phyloP scores from a whole-genome alignment of 23 tunicate genomes.

The Oikopleura vanhoeffeni region DNA sequence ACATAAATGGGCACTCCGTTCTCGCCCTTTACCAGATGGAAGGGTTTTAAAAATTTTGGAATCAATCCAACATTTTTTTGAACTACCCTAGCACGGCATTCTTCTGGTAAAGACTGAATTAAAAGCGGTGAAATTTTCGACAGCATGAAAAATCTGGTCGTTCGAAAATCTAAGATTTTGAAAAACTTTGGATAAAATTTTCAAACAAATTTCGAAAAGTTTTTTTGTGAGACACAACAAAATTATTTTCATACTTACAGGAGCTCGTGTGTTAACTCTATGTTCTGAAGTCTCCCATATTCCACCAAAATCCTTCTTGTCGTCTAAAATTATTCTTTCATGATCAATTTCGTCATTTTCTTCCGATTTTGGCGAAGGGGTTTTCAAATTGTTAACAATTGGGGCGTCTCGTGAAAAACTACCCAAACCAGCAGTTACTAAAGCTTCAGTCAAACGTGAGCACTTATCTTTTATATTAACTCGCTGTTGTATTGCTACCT shows the following conservation, averaged over 20 bases:
- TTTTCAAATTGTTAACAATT: not conserved
- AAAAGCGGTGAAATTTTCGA: not conserved
- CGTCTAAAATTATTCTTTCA: not conserved
- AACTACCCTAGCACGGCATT: not conserved
- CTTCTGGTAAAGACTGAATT: not conserved
- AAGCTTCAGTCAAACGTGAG: not conserved
- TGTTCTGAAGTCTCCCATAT: not conserved
- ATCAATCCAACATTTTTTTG: not conserved
- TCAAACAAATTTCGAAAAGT: too few relatives aligned
- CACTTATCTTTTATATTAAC: not conserved
- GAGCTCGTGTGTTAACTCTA: not conserved
- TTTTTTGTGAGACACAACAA: too few relatives aligned
- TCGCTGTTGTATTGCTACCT: too few relatives aligned
- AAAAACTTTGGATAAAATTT: too few relatives aligned
- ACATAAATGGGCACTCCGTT: not conserved
- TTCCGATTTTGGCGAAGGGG: not conserved
- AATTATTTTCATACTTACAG: not conserved
- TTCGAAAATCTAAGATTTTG: too few relatives aligned
- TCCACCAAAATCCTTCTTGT: not conserved
- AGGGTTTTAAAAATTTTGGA: not conserved
- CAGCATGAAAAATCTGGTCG: not conserved
- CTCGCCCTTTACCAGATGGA: not conserved
- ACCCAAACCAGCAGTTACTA: constrained; percentile 21
- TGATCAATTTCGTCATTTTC: not conserved
- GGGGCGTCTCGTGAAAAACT: constrained; percentile 35